These are phyloP conservation scores for Noctilio leporinus DNA, from an alignment of 2,113 vertebrate species.

Conservation along the genomic window DNA sequence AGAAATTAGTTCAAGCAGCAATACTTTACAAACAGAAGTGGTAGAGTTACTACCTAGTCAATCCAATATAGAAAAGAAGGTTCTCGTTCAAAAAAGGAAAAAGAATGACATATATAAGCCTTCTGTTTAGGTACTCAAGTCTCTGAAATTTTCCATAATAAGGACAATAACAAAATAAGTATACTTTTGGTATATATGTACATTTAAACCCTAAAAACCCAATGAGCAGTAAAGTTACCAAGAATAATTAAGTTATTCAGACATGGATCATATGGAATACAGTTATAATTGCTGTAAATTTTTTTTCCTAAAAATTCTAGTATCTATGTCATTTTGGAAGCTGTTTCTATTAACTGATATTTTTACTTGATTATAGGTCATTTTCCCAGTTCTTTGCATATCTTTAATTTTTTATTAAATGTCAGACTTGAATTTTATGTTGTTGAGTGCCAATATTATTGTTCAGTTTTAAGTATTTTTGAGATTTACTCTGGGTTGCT, in stretches of 20 bases:
- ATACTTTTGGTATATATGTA: background rate
- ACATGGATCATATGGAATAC: constrained; percentile 36
- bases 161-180: constrained; percentile 9
- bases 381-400: background rate
- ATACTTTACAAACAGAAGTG: background rate
- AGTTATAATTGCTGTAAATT: constrained; percentile 33
- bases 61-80: background rate
- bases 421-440: background rate
- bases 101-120: background rate
- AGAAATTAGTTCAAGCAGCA: background rate
- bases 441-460: background rate
- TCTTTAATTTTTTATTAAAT: background rate
- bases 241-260: constrained; percentile 39
- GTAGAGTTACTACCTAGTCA: background rate
- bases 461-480: constrained; percentile 10
- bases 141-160: background rate
- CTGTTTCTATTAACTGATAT: constrained; percentile 14
- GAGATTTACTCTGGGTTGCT: background rate
- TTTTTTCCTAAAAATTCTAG: constrained; percentile 14
- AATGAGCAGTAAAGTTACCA: background rate
- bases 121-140: background rate
- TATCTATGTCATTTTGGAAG: background rate
- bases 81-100: background rate
- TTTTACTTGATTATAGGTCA: background rate
- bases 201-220: background rate